Base-by-base conservation (phyloP, 2,888 invertebrate species). In the Scelioninae gen. 1 region DNA sequence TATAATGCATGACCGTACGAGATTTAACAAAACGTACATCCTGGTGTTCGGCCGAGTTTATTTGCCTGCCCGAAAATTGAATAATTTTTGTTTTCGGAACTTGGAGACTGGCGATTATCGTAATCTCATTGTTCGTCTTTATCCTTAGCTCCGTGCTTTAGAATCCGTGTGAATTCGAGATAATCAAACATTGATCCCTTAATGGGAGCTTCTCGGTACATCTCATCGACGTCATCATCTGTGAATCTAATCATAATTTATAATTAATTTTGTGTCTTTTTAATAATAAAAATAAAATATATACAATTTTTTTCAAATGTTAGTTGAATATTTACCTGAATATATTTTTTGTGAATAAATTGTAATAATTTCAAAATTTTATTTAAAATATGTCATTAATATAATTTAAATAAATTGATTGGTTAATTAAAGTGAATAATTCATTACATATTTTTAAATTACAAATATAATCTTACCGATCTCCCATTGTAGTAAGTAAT, bases 111-210 rank as follows among this genome's bases (percentile, higher is more conserved):
- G 9, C 16, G 47, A 31, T 63, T 68, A 38, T 62, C 31, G 63
- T 78, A 13, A 77, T 62, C 86, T 91, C 87, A 97, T 93, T 97
- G 97, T 91, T 99, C 98, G 93, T 99, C 98, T 93, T 98, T 98
- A 88, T 99, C 99, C 93, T 99, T 99, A 89, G 99, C 99, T 60
- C 99, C 99, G 89, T 99, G 99, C 92, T 99, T 99, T 88, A 99
- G 94, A 91, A 99, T 99, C 90, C 99, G 96, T 40, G 99, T 99
- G 92, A 99, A 99, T 94, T 99, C 99, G 63, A 98, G 95, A 91
- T 99, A 99, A 93, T 99, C 98, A 91, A 99, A 99, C 92, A 98
- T 94, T 0, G 97, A 96, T 60, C 96, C 96, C 89, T 98, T 97
- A 89, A 99, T 99, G 4, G 99, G 99, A 38, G 99, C 99, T 93